Conservation (phyloP, 2,113 vertebrate species). For the Oreochromis aureus region DNA sequence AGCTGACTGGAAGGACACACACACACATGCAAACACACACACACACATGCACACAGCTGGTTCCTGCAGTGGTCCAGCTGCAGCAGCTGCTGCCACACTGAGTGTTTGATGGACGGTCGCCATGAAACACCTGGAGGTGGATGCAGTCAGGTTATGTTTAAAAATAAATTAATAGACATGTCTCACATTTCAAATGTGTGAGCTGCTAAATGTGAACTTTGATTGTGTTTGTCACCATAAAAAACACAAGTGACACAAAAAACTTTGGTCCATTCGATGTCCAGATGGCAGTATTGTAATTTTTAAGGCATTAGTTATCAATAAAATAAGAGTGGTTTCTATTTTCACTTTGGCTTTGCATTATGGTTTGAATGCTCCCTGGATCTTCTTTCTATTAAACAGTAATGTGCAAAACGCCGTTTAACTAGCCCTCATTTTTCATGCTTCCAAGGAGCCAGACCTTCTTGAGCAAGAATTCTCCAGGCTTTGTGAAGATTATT, state of each 20-base stretch:
- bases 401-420: neutral
- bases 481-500: neutral
- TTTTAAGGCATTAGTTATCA: neutral
- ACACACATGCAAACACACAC: neutral
- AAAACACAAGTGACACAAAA: neutral
- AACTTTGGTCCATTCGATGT: neutral
- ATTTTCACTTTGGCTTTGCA: neutral
- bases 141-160: neutral
- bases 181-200: neutral
- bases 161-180: neutral
- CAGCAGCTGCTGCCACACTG: slow-evolving; percentile 44
- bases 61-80: slow-evolving; percentile 28
- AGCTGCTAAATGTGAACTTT: neutral
- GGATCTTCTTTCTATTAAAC: neutral
- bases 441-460: neutral
- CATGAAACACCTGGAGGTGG: slow-evolving; percentile 34
- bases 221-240: neutral
- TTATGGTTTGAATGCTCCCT: neutral
- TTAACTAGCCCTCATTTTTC: neutral
- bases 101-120: neutral
- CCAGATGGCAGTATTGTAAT: neutral
- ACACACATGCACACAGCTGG: slow-evolving; percentile 28
- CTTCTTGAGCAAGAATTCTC: neutral
- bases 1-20: slow-evolving; percentile 31
- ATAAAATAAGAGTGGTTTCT: neutral